Evolutionary conservation across 2,888 invertebrate species (phyloP).

Genomic region (Cecidostiba fungosa): DNA sequence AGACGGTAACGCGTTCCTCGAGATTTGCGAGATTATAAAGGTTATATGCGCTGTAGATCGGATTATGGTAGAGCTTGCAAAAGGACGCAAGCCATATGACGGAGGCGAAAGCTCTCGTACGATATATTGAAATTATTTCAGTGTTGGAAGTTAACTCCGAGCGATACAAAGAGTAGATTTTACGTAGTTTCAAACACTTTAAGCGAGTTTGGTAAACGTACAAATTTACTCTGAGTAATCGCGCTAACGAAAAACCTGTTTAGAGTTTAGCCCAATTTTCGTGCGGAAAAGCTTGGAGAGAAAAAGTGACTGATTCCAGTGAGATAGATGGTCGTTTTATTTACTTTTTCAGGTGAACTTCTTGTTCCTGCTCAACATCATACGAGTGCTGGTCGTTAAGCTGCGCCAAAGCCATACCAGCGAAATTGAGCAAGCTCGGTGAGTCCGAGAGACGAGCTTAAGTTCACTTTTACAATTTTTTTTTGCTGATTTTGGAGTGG

Average conservation of each 20-base stretch:
- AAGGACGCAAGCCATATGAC: too few relatives aligned
- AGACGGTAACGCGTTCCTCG: neutral
- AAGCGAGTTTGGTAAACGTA: neutral
- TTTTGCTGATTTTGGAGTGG: neutral
- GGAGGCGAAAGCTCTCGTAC: too few relatives aligned
- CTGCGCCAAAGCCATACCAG: constrained; percentile 87
- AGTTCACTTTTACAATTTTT: neutral
- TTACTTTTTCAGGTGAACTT: constrained; percentile 85
- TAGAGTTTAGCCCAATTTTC: neutral
- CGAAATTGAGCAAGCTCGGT: constrained; percentile 89
- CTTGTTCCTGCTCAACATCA: constrained; percentile 89
- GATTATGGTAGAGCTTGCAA: neutral
- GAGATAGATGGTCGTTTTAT: constrained; percentile 39
- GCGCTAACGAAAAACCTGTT: neutral
- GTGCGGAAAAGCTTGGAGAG: neutral
- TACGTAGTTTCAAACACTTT: too few relatives aligned
- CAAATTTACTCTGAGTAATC: neutral
- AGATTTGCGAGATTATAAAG: neutral
- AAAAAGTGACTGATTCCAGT: neutral
- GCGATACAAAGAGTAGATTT: too few relatives aligned
- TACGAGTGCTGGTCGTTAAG: constrained; percentile 89
- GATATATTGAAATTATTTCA: too few relatives aligned
- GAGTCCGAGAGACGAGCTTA: constrained; percentile 71
- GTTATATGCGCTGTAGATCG: neutral
- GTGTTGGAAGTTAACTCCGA: too few relatives aligned